Percentiles rank a stretch among this genome's conserved stretches.
Evolutionary conservation across 2,113 vertebrate genomes (phyloP).

Genomic region (Oophaga pumilio): DNA sequence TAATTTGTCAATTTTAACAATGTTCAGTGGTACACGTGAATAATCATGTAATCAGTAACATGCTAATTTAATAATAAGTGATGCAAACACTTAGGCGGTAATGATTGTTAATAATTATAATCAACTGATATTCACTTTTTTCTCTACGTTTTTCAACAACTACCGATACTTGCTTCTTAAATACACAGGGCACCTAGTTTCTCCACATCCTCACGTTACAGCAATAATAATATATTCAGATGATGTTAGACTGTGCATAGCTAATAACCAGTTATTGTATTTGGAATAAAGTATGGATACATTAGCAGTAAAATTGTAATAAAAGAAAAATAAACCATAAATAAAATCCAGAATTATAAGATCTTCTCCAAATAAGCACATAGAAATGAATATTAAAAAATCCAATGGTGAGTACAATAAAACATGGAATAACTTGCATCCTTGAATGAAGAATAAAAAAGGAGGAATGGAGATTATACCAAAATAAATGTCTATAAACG

Average conservation of each 20-base stretch:
- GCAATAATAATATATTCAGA: background rate
- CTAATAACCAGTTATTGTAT: constrained; percentile 19
- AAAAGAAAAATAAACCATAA: constrained; percentile 1
- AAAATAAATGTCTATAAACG: background rate
- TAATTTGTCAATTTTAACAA: background rate
- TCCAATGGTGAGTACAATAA: background rate
- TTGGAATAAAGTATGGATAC: background rate
- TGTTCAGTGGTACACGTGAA: background rate
- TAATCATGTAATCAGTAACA: constrained; percentile 7
- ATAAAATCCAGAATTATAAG: background rate
- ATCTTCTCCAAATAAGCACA: background rate
- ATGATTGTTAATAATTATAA: constrained; percentile 8
- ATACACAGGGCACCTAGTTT: background rate
- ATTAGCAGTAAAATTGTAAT: constrained; percentile 23
- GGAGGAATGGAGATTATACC: background rate
- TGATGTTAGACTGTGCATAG: background rate
- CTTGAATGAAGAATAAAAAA: background rate
- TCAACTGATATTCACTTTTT: constrained; percentile 22
- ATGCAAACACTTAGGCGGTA: background rate
- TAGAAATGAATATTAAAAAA: constrained; percentile 14
- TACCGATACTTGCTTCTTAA: background rate
- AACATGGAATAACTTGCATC: background rate
- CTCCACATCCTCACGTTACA: background rate
- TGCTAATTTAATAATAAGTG: background rate
- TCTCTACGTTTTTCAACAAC: background rate